Conservation (phyloP, 2,113 vertebrate species). For the Rhabdomys dilectus region DNA sequence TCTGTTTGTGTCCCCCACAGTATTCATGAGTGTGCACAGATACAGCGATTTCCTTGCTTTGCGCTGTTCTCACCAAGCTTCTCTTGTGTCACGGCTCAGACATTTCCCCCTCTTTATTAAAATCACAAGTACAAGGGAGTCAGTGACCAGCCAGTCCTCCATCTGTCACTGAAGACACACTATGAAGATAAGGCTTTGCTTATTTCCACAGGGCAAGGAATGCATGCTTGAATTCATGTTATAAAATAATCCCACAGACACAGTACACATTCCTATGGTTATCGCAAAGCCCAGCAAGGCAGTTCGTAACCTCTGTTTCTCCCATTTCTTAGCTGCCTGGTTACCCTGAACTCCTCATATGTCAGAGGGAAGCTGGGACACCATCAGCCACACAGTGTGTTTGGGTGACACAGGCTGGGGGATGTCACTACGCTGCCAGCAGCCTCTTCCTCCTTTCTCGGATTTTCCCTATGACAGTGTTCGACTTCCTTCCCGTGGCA, state of each 20-base stretch:
- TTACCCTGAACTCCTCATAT: background rate
- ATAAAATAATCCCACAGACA: background rate
- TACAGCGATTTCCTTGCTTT: background rate
- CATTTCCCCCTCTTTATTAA: background rate
- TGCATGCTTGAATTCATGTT: background rate
- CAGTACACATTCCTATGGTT: background rate
- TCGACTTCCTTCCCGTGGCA: background rate
- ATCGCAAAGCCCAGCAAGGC: background rate
- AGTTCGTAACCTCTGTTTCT: background rate
- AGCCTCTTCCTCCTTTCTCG: background rate
- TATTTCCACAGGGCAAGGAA: constrained; percentile 7
- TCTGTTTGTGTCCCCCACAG: background rate
- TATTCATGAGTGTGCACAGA: background rate
- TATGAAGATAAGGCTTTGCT: constrained; percentile 10
- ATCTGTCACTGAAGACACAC: background rate
- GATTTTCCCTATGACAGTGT: background rate
- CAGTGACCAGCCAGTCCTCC: background rate
- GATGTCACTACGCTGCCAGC: background rate
- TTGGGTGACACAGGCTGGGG: background rate
- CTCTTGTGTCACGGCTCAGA: background rate
- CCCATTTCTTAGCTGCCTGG: background rate
- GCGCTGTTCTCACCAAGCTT: background rate
- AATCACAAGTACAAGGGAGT: background rate
- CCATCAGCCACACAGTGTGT: background rate
- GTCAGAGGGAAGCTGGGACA: background rate